phyloP scores from a whole-genome alignment of 2,113 vertebrate species.

The Circaetus cinerascens region DNA sequence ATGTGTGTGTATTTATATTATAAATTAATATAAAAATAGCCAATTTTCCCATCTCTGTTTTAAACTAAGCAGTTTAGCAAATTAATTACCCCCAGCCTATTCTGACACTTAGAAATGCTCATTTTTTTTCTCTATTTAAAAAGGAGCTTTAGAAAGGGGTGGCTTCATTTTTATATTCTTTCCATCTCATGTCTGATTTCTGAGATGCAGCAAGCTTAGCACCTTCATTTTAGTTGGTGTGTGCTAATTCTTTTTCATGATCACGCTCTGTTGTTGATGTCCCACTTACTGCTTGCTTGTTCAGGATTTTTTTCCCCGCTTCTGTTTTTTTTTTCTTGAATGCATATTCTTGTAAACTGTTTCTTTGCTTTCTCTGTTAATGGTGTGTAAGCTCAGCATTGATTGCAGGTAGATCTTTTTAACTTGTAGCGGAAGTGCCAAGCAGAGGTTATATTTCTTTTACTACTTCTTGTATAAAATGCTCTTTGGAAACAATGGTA shows the following conservation, averaged over 20 bases:
- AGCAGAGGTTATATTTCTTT: neutral
- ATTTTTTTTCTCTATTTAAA: neutral
- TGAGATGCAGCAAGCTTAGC: neutral
- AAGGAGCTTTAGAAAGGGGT: neutral
- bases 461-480: conserved; percentile 40
- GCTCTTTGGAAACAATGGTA: conserved; percentile 56
- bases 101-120: conserved; percentile 35
- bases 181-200: neutral
- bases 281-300: neutral
- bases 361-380: conserved; percentile 58
- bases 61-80: neutral
- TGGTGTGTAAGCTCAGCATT: neutral
- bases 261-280: neutral
- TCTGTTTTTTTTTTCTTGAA: conserved; percentile 25
- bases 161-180: neutral
- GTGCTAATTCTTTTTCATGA: neutral
- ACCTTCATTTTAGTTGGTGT: neutral
- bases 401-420: conserved; percentile 51
- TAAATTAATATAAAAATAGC: conserved; percentile 70
- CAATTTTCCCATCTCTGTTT: conserved; percentile 46
- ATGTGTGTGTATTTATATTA: conserved; percentile 49
- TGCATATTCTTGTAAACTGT: conserved; percentile 30
- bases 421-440: neutral
- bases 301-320: too few species aligned
- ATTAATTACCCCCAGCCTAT: neutral